Base-by-base conservation (phyloP, 2,888 invertebrate genomes). In the Microctonus brassicae region DNA sequence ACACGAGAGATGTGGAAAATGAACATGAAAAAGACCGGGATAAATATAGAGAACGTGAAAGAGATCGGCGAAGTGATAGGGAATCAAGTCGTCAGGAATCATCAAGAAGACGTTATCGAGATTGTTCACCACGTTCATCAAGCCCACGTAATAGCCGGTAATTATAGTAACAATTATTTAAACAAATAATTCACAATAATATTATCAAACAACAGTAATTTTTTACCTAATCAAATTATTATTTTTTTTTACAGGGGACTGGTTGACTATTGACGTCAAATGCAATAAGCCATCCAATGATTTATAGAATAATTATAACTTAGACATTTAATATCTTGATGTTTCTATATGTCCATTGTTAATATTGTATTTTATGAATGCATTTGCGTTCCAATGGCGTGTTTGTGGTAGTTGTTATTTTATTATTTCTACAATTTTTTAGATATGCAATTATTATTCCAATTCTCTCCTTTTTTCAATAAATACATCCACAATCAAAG, bases 111-210 rank as follows among this genome's bases (percentile, higher is more conserved):
- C 77, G 84, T 72, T 82, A 85, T 66, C 80, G 84, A 75, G 83
- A 86, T 65, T 83, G 83, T 20, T 82, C 87, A 4, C 76, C 82
- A 61, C 83, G 83, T 55, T 83, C 85, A 72, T 78, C 83, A 58
- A 87, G 86, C 76, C 86, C 86, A 61, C 83, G 83, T 77, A 82
- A 73, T 77, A 83, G 81, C 79, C 82, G 85, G 84, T 86, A 80
- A 22, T 26, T 34, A 61, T 20, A n/a, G n/a, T 20, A 22, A 55
- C 20, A 11, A 22, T 58, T n/a, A 20, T 11, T 10, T n/a, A 13
- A 33, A n/a, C n/a, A n/a, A n/a, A n/a, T n/a, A 34, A n/a, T 11
- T 0, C 3, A 5, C 5, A 53, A 42, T 36, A 5, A n/a, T 60
- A 68, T 34, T 24, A 1, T 6, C 22, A 53, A 39, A 34, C 20